A percentile compares a stretch with the other conserved stretches of the same genome.
These are phyloP conservation scores for Patagioenas fasciata DNA, from an alignment of 2,113 vertebrate genomes.

Conservation along the genomic window DNA sequence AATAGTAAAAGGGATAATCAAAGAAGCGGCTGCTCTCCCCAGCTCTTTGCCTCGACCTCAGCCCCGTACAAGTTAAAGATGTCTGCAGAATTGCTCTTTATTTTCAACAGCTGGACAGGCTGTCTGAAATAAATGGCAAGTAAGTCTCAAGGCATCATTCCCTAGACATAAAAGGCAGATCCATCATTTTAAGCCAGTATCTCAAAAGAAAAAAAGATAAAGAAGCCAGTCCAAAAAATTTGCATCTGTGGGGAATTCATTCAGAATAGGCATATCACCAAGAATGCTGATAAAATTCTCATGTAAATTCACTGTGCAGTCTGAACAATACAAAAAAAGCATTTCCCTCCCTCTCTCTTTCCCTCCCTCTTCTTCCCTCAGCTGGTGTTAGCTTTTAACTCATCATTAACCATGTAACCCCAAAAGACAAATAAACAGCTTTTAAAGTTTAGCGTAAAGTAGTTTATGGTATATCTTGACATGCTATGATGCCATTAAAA, in stretches of 20 bases:
- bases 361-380: neutral
- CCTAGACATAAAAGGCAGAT: slow-evolving; percentile 23
- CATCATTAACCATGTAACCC: neutral
- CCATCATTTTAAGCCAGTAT: neutral
- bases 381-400: slow-evolving; percentile 7
- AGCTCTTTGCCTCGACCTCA: neutral
- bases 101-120: neutral
- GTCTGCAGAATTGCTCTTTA: neutral
- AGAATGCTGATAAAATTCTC: slow-evolving; percentile 49
- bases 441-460: neutral
- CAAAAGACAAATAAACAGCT: neutral
- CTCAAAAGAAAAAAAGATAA: slow-evolving; percentile 37
- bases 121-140: neutral
- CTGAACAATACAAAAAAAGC: neutral
- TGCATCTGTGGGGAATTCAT: neutral
- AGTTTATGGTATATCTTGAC: neutral
- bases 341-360: neutral
- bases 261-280: neutral
- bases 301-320: slow-evolving; percentile 31
- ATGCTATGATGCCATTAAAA: neutral
- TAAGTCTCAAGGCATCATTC: slow-evolving; percentile 1
- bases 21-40: neutral
- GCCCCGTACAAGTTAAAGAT: neutral
- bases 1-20: neutral
- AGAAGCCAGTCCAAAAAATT: slow-evolving; percentile 20